These are phyloP conservation scores for Pseudochaenichthys georgianus DNA, from an alignment of 2,797 vertebrate species.

Conservation along the genomic window DNA sequence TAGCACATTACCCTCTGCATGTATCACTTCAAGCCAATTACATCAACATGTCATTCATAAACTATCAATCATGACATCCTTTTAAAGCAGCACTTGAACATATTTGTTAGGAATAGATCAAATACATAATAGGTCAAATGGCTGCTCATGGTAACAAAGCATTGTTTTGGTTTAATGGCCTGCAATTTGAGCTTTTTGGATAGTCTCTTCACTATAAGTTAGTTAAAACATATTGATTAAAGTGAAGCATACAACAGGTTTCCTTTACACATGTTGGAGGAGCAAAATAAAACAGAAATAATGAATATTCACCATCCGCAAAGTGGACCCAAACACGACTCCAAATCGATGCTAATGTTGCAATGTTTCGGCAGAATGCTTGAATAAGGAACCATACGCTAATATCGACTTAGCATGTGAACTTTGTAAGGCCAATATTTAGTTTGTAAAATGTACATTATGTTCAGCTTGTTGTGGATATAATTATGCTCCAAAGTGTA, in stretches of 20 bases:
- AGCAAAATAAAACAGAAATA: neutral
- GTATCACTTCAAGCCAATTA: constrained; percentile 3
- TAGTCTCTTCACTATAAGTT: neutral
- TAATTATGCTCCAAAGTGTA: neutral
- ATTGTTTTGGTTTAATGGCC: neutral
- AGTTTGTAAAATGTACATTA: neutral
- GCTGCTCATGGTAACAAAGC: neutral
- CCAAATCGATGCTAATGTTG: too few relatives aligned
- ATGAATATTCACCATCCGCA: too few relatives aligned
- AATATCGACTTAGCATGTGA: too few relatives aligned
- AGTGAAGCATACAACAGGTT: neutral
- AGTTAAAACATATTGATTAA: neutral
- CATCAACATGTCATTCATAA: neutral
- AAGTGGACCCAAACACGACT: too few relatives aligned
- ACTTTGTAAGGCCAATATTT: neutral
- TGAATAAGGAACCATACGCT: too few relatives aligned
- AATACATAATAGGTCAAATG: neutral
- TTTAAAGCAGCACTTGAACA: neutral
- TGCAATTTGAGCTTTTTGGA: neutral
- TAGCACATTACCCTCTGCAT: neutral
- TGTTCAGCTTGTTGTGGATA: neutral
- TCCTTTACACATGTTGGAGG: neutral
- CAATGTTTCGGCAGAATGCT: too few relatives aligned
- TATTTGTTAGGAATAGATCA: neutral
- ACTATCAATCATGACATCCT: neutral